phyloP scores from a whole-genome alignment of 1,140 invertebrate species.

The Mactra quadrangularis region DNA sequence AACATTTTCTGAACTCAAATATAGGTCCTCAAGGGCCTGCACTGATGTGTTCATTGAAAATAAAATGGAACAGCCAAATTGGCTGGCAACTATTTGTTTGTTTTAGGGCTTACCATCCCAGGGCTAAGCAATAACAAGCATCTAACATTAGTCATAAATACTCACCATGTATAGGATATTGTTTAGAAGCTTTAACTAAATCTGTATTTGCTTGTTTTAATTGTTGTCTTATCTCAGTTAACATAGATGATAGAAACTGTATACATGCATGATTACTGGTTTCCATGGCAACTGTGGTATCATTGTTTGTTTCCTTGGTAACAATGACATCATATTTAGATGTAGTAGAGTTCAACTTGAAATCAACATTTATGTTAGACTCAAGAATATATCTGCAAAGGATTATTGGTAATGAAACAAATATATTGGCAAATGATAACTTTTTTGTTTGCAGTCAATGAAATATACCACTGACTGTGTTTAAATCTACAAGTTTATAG shows the following conservation, averaged over 20 bases:
- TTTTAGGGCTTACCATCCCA: background rate
- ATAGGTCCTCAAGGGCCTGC: background rate
- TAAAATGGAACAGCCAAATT: background rate
- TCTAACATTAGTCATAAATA: slow-evolving; percentile 9
- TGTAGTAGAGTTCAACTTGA: background rate
- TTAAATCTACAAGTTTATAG: too few relatives aligned
- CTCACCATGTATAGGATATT: slow-evolving; percentile 72
- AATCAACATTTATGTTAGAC: background rate
- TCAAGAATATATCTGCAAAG: slow-evolving; percentile 67
- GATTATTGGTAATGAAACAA: too few relatives aligned
- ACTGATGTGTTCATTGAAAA: background rate
- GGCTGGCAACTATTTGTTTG: background rate
- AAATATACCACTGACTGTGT: too few relatives aligned
- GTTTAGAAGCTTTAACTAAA: slow-evolving; percentile 63
- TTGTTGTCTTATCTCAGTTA: slow-evolving; percentile 34
- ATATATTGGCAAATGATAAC: too few relatives aligned
- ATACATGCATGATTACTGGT: slow-evolving; percentile 66
- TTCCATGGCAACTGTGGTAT: background rate
- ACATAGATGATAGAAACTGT: slow-evolving; percentile 39
- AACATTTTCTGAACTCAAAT: too few relatives aligned
- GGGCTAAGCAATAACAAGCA: too few relatives aligned
- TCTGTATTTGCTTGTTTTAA: slow-evolving; percentile 50
- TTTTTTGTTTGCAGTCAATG: too few relatives aligned
- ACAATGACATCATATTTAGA: background rate
- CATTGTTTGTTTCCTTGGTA: background rate